Evolutionary conservation across 2,888 invertebrate species (phyloP), one percentile per base, ranked within the genome.

Genomic region (Pyrrhia umbra): DNA sequence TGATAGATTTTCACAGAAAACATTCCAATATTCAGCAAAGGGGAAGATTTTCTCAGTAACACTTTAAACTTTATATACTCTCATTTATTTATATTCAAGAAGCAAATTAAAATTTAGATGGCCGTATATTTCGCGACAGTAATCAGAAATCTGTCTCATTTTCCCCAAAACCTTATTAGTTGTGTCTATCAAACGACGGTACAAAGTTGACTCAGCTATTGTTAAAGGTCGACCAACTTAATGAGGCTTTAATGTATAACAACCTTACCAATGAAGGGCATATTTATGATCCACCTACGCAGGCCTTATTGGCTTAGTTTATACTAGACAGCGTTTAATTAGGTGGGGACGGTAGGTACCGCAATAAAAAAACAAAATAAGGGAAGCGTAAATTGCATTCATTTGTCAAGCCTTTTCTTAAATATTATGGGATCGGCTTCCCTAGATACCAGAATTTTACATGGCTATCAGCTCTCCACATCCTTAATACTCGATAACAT

Each of bases 171-270:
- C 45, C n/a, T 30, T 25, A 70, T 54, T 63, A 27, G 20, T 63
- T 18, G 2, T 42, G 27, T 54, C 21, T 34, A 50, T 54, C 45
- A 61, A 46, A 54, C 42, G 4, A 49, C 18, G 6, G 45, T 39
- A 37, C 37, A 40, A 51, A 43, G 43, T 61, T 55, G 47, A 23
- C 43, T 56, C 40, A 40, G 46, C 45, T 37, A 15, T 21, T 43
- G 40, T 37, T 25, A 65, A 75, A 61, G 58, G 55, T 65, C 65
- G 61, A 47, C 23, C 25, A 43, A 57, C 46, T 42, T 58, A 74
- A 57, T 63, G 50, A 68, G 34, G 43, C 23, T 40, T 51, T 42
- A 66, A 51, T 47, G 42, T 58, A 18, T 74, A 61, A 27, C 39
- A 43, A 40, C 25, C 23, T 43, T 18, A 25, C 45, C 23, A 56